A percentile compares a stretch with the other conserved stretches of the same genome.
Conservation (phyloP, 2,888 invertebrate species). For the Pristionchus fissidentatus region DNA sequence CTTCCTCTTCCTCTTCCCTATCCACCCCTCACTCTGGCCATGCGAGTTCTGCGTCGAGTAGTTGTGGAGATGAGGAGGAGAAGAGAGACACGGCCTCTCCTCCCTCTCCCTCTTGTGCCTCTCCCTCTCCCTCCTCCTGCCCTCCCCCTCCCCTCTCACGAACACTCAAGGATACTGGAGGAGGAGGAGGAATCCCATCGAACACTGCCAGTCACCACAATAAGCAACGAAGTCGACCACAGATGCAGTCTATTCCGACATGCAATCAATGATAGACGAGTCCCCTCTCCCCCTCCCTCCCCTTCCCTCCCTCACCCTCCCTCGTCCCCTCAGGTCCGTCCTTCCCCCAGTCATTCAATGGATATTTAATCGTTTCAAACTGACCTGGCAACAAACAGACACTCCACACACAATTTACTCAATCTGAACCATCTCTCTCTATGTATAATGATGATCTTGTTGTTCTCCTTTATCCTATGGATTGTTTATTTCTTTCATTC, state of each 20-base stretch:
- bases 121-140: neutral
- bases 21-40: constrained; percentile 24
- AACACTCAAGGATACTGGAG: no score
- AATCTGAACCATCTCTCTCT: constrained; percentile 31
- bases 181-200: neutral
- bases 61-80: constrained; percentile 50
- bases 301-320: neutral
- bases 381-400: neutral
- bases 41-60: constrained; percentile 1
- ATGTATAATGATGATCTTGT: constrained; percentile 31
- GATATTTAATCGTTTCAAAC: constrained; percentile 34
- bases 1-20: neutral
- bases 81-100: neutral
- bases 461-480: neutral
- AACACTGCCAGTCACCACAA: neutral
- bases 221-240: neutral
- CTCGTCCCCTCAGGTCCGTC: neutral
- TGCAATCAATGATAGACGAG: neutral
- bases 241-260: neutral
- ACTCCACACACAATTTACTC: constrained; percentile 24
- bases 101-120: neutral
- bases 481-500: neutral
- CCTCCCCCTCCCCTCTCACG: no score
- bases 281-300: neutral
- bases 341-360: constrained; percentile 21